These are phyloP conservation scores for Limenitis arthemis DNA, from an alignment of 2,888 invertebrate genomes.

Conservation along the genomic window DNA sequence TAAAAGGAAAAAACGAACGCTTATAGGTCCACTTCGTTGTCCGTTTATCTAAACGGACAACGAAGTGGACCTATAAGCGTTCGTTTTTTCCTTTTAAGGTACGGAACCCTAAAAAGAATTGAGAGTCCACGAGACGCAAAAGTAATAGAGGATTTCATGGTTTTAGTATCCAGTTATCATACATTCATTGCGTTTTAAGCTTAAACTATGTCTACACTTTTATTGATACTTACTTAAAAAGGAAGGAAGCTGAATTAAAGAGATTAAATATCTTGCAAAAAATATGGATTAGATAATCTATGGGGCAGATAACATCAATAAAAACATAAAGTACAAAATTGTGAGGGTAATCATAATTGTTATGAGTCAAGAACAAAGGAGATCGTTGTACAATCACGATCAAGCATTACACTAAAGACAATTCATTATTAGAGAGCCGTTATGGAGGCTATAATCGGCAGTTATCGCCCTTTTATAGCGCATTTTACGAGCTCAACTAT, in stretches of 20 bases:
- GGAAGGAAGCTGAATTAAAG: background rate
- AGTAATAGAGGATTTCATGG: too few relatives aligned
- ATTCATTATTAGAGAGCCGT: conserved; percentile 71
- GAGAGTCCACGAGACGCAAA: too few relatives aligned
- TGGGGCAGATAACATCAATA: background rate
- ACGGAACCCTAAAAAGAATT: too few relatives aligned
- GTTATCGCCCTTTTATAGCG: conserved; percentile 72
- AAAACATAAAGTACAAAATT: background rate
- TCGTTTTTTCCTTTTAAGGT: too few relatives aligned
- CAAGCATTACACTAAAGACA: conserved; percentile 66
- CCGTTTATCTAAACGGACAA: too few relatives aligned
- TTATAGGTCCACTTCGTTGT: too few relatives aligned
- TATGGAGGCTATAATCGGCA: conserved; percentile 63
- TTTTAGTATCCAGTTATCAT: too few relatives aligned
- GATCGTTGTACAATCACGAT: conserved; percentile 35
- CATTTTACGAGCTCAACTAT: conserved; percentile 70
- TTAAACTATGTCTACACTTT: background rate
- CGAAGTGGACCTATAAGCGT: too few relatives aligned
- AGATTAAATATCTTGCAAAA: background rate
- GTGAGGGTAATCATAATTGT: conserved; percentile 10
- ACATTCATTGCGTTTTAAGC: background rate
- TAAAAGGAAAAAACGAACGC: too few relatives aligned
- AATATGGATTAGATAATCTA: background rate
- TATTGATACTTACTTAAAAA: background rate
- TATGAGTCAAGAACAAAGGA: conserved; percentile 18